Conservation (phyloP, 1,140 invertebrate species). For the Leptinotarsa undecemlineata region DNA sequence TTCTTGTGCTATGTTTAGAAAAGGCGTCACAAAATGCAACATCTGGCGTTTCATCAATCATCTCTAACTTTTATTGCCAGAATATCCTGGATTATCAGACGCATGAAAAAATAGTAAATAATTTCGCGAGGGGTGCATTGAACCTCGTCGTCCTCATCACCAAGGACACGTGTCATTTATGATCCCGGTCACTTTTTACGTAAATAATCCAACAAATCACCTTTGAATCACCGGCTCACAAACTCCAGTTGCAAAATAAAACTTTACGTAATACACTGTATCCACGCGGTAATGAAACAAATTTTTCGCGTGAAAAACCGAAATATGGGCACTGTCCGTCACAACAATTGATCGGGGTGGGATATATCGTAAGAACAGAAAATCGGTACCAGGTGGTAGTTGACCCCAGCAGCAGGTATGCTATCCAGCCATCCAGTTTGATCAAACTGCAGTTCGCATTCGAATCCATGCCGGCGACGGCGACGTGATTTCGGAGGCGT, state of each 20-base stretch:
- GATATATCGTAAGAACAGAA: constrained; percentile 18
- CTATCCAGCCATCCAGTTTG: constrained; percentile 50
- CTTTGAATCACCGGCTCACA: constrained; percentile 27
- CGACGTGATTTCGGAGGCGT: constrained; percentile 32
- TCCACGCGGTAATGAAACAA: constrained; percentile 29
- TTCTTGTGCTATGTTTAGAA: too few species aligned
- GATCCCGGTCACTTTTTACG: too few species aligned
- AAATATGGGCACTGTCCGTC: constrained; percentile 7
- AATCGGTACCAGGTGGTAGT: constrained; percentile 45
- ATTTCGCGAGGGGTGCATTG: too few species aligned
- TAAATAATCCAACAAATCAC: constrained; percentile 25
- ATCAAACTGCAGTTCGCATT: constrained; percentile 36
- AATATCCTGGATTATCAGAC: too few species aligned
- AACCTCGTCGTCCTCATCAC: too few species aligned
- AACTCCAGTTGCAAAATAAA: constrained; percentile 3
- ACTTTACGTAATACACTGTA: not conserved
- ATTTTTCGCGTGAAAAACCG: constrained; percentile 28
- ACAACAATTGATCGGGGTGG: not conserved
- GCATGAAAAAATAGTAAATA: too few species aligned
- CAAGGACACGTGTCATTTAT: too few species aligned
- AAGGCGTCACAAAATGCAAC: too few species aligned
- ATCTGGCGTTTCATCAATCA: too few species aligned
- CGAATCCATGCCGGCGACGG: constrained; percentile 30
- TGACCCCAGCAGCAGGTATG: constrained; percentile 35
- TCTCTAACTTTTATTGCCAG: too few species aligned